Conservation (phyloP, 1,140 invertebrate genomes). For the Rhyzopertha dominica region DNA sequence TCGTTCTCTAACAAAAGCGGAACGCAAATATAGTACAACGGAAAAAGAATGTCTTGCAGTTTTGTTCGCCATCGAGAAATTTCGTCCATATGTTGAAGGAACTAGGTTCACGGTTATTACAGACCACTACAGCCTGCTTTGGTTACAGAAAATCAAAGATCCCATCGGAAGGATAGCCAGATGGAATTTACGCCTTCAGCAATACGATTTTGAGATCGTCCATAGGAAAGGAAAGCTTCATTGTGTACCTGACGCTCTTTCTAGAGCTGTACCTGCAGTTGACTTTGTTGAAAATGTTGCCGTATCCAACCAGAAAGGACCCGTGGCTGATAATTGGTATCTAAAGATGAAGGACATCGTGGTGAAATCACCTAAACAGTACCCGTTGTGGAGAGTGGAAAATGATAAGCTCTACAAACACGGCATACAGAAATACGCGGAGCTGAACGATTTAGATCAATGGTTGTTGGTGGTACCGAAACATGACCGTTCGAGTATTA, state of each 20-base stretch:
- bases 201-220: constrained; percentile 22
- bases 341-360: too few relatives aligned
- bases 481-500: not conserved
- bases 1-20: constrained; percentile 27
- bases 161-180: constrained; percentile 40
- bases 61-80: constrained; percentile 40
- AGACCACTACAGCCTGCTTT: constrained; percentile 46
- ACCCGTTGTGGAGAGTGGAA: too few relatives aligned
- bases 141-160: constrained; percentile 44
- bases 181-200: constrained; percentile 44
- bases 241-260: too few relatives aligned
- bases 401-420: too few relatives aligned
- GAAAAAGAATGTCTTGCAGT: constrained; percentile 46
- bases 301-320: too few relatives aligned
- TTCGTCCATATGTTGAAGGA: constrained; percentile 41
- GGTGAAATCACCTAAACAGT: too few relatives aligned
- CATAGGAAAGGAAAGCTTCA: too few relatives aligned
- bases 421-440: too few relatives aligned
- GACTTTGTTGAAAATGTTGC: too few relatives aligned
- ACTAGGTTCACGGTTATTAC: constrained; percentile 45
- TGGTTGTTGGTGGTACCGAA: constrained; percentile 24
- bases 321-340: too few relatives aligned
- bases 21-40: constrained; percentile 39
- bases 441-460: constrained; percentile 5
- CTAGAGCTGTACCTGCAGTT: too few relatives aligned